phyloP scores from a whole-genome alignment of 2,797 vertebrate species.

The Numenius phaeopus region DNA sequence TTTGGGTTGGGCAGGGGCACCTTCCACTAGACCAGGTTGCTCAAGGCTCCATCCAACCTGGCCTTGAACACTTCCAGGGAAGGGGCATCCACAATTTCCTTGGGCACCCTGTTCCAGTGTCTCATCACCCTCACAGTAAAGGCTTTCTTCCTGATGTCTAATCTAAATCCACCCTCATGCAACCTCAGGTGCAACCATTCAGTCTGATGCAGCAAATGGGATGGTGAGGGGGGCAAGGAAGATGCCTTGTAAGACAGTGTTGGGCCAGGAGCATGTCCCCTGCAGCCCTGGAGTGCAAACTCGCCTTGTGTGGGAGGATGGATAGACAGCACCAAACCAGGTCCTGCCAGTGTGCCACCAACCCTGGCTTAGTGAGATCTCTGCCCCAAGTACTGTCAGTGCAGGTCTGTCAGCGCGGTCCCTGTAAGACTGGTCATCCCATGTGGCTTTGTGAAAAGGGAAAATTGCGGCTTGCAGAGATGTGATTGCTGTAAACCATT shows the following conservation, averaged over 20 bases:
- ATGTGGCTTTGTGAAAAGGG: background rate
- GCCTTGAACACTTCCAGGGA: background rate
- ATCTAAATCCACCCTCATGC: background rate
- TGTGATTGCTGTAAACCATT: background rate
- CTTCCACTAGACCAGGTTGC: background rate
- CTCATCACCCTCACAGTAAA: background rate
- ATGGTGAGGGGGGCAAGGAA: background rate
- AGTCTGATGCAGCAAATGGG: background rate
- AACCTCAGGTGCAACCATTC: background rate
- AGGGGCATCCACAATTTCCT: background rate
- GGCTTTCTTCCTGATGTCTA: background rate
- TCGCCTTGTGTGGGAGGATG: background rate
- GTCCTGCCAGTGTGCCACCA: background rate
- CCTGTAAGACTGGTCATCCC: background rate
- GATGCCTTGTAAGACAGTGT: background rate
- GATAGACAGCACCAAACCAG: background rate
- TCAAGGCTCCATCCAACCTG: background rate
- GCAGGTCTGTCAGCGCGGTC: accelerated
- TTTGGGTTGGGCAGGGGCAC: background rate
- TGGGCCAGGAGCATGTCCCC: background rate
- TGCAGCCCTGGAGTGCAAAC: background rate
- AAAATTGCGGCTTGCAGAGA: background rate
- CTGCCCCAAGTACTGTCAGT: accelerated
- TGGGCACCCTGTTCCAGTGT: background rate
- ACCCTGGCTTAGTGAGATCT: accelerated